Base-by-base conservation (phyloP, 2,113 vertebrate genomes). In the Planiliza haematocheilus region DNA sequence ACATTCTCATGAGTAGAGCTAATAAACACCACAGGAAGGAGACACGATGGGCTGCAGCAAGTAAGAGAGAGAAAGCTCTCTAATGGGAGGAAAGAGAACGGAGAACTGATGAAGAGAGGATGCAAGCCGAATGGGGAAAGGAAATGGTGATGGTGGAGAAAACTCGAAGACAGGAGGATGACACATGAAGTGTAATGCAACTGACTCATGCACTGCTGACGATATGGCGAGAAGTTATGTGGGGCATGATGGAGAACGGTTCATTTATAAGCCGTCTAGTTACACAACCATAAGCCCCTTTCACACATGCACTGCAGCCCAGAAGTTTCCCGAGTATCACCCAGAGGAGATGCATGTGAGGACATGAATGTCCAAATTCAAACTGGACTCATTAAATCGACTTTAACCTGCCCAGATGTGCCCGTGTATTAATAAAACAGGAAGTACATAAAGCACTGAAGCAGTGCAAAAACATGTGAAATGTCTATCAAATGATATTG, bases 151-250 rank as follows among this genome's bases (percentile, higher is more conserved):
- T 34, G 34, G 9, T 12, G 41, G 38, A 62, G 48, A 65, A 60
- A 64, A 64, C 56, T 48, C 43, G 42, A n/a, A 61, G 20, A 61
- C 16, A 4, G n/a, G 49, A 62, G 8, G 38, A 70, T 59, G 77
- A 78, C 42, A 70, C 34, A 74, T 49, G 24, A 49, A 58, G 30
- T 46, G 34, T 42, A 39, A 73, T 20, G 50, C 46, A 14, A 68
- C 39, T 71, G 58, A 70, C 58, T 74, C 61, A 74, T 55, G 45
- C 68, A 53, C 42, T 65, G 46, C 77, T 72, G 79, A 73, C 62
- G 53, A 62, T 43, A 53, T 57, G 21, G 60, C 2, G 8, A 62
- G 68, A 78, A 56, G 73, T 71, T 62, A 56, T 14, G 10, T 11
- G 30, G 52, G 61, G 53, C 66, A 68, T 38, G 74, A 55, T 43